phyloP scores from a whole-genome alignment of 1,140 invertebrate genomes.

The Drosophila asahinai region DNA sequence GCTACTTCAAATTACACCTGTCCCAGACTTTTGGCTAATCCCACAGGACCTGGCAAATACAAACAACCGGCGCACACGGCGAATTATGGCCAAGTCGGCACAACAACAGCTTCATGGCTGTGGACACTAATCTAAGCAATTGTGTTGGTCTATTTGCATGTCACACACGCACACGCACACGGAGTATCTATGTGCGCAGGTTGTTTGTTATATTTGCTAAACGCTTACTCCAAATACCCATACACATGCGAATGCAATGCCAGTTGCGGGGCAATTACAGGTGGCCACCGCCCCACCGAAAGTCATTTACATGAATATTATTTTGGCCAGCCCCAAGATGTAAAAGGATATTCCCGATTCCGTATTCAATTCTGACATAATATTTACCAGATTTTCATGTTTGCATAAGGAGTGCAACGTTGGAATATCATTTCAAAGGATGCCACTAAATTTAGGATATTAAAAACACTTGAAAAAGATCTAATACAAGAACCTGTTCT shows the following conservation, averaged over 20 bases:
- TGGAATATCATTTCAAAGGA: neutral
- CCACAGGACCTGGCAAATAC: conserved; percentile 25
- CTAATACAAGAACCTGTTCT: no score
- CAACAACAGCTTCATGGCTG: conserved; percentile 32
- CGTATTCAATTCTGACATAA: conserved; percentile 1
- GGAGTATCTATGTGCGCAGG: conserved; percentile 34
- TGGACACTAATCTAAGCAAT: conserved; percentile 68
- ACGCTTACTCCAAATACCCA: conserved; percentile 56
- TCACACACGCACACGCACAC: conserved; percentile 29
- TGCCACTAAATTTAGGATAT: neutral
- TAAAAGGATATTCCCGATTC: conserved; percentile 36
- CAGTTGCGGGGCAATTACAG: conserved; percentile 59
- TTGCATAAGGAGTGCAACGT: neutral
- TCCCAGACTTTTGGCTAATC: conserved; percentile 48
- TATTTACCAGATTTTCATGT: neutral
- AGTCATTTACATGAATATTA: conserved; percentile 76
- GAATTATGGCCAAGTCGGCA: conserved; percentile 44
- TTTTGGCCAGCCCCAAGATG: conserved; percentile 33
- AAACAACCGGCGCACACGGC: conserved; percentile 7
- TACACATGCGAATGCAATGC: neutral
- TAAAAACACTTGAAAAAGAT: no score
- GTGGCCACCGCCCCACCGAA: conserved; percentile 25
- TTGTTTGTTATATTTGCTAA: conserved; percentile 79
- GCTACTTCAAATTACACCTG: conserved; percentile 57
- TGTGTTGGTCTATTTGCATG: conserved; percentile 61